Percentiles rank a stretch among this genome's conserved stretches.
These are phyloP conservation scores for Corydoras maculifer DNA, from an alignment of 2,113 vertebrate species.

Conservation along the genomic window DNA sequence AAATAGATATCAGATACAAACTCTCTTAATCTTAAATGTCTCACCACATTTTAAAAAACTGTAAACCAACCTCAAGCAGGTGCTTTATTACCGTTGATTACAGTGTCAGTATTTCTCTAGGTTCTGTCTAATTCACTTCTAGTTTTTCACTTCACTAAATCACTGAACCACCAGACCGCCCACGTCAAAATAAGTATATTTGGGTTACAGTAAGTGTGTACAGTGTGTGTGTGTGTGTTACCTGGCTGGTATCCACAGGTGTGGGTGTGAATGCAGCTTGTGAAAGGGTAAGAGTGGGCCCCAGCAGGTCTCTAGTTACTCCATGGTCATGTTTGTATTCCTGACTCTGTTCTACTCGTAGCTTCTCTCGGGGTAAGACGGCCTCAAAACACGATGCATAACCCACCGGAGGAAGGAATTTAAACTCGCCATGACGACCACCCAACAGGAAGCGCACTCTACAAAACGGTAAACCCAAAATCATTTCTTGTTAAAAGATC, in stretches of 20 bases:
- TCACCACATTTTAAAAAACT: too few relatives aligned
- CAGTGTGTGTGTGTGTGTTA: constrained; percentile 40
- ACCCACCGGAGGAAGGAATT: constrained; percentile 89
- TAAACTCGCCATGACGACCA: constrained; percentile 92
- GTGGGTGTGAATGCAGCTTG: constrained; percentile 89
- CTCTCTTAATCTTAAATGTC: neutral
- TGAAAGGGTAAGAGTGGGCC: constrained; percentile 80
- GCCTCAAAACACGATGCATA: constrained; percentile 93
- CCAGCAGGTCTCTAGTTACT: constrained; percentile 74
- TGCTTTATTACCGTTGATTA: too few relatives aligned
- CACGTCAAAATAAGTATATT: too few relatives aligned
- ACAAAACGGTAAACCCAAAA: neutral
- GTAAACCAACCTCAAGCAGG: too few relatives aligned
- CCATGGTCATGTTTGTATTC: constrained; percentile 82
- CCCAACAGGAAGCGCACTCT: constrained; percentile 89
- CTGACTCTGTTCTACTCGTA: constrained; percentile 83
- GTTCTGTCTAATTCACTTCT: too few relatives aligned
- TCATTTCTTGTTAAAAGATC: too few relatives aligned
- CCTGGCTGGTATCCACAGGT: constrained; percentile 91
- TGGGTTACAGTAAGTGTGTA: neutral
- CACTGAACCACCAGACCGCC: too few relatives aligned
- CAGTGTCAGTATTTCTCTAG: too few relatives aligned
- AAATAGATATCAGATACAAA: too few relatives aligned
- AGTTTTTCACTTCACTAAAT: too few relatives aligned
- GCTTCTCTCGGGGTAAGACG: constrained; percentile 84